Evolutionary conservation across 1,140 invertebrate genomes (phyloP).

Genomic region (Anoplolepis gracilipes): DNA sequence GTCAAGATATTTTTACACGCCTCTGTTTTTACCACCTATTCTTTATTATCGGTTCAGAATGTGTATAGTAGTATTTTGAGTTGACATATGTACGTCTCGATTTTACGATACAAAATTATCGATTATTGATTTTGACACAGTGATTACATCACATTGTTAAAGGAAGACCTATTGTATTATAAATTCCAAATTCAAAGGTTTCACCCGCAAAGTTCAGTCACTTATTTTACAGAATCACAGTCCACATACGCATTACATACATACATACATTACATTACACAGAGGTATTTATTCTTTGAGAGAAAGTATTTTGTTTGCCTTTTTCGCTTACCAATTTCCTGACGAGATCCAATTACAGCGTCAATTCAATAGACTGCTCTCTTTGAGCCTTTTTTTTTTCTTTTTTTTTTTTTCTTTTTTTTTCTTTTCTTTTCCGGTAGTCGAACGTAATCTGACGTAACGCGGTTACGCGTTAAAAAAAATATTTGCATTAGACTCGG

Average conservation of each 20-base stretch:
- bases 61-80: not conserved
- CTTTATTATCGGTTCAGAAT: too few species aligned
- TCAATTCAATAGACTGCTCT: not conserved
- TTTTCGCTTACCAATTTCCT: not conserved
- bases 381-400: not conserved
- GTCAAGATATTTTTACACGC: too few species aligned
- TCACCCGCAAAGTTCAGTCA: not conserved
- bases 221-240: not conserved
- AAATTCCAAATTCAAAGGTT: not conserved
- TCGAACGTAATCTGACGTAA: constrained; percentile 12
- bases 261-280: too few species aligned
- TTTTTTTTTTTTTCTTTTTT: not conserved
- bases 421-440: not conserved
- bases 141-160: too few species aligned
- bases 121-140: too few species aligned
- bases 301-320: not conserved
- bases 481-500: not conserved
- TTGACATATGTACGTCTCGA: not conserved
- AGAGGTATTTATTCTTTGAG: not conserved
- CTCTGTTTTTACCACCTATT: too few species aligned
- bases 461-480: constrained; percentile 5
- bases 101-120: too few species aligned
- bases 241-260: not conserved
- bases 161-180: not conserved
- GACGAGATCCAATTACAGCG: not conserved